Conservation (phyloP, 2,113 vertebrate species). For the Dunckerocampus dactyliophorus region DNA sequence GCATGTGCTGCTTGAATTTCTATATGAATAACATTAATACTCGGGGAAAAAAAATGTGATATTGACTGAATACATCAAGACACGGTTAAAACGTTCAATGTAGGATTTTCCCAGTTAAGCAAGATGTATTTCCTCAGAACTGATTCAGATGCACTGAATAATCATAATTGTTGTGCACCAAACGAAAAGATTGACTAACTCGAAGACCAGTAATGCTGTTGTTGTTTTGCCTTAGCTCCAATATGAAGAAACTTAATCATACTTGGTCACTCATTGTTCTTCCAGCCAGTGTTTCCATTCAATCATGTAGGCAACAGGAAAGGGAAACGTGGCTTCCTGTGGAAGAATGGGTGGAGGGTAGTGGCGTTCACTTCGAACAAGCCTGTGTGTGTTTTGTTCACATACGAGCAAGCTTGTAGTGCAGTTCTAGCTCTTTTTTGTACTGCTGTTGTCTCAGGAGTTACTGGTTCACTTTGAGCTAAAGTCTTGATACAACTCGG, state of each 20-base stretch:
- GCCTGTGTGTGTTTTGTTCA: conserved; percentile 9
- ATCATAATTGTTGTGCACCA: background rate
- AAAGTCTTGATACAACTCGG: conserved; percentile 27
- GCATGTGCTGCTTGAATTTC: too few species aligned
- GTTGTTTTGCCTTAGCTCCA: conserved; percentile 16
- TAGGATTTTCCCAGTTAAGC: too few species aligned
- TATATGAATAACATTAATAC: too few species aligned
- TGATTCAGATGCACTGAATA: background rate
- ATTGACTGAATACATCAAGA: too few species aligned
- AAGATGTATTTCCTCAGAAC: background rate
- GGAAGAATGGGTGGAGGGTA: conserved; percentile 58
- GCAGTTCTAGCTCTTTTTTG: conserved; percentile 11
- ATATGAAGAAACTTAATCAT: background rate
- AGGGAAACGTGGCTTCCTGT: conserved; percentile 64
- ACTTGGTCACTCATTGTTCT: conserved; percentile 11
- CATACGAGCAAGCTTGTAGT: conserved; percentile 16
- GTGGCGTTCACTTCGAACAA: conserved; percentile 27
- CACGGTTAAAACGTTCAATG: too few species aligned
- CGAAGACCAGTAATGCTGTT: background rate
- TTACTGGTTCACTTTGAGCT: conserved; percentile 24
- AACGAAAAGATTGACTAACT: background rate
- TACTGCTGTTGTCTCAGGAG: conserved; percentile 22
- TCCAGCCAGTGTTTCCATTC: conserved; percentile 40
- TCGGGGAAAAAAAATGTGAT: too few species aligned
- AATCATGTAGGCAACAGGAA: conserved; percentile 55